These are phyloP conservation scores for Chaetodon auriga DNA, from an alignment of 2,113 vertebrate species.

Conservation along the genomic window DNA sequence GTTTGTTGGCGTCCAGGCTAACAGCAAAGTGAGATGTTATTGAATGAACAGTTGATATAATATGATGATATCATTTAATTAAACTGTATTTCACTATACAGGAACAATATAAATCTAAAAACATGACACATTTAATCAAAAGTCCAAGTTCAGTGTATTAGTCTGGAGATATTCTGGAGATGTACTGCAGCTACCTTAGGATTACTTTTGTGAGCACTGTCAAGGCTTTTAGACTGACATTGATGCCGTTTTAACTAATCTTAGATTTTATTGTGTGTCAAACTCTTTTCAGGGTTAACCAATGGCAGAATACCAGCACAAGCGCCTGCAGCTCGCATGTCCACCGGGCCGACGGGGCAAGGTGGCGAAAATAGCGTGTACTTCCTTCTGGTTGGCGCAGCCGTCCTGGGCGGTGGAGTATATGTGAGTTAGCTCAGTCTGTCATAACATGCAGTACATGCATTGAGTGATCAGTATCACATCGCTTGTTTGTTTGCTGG, in stretches of 20 bases:
- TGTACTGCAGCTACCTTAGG: not conserved
- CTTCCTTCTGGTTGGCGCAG: constrained; percentile 87
- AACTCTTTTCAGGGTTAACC: constrained; percentile 72
- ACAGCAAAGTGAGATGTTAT: not conserved
- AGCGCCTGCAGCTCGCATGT: constrained; percentile 84
- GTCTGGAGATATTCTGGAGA: not conserved
- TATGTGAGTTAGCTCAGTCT: constrained; percentile 84
- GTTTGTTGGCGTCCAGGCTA: not conserved
- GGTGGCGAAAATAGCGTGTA: constrained; percentile 86
- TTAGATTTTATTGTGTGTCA: not conserved
- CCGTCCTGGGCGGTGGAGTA: constrained; percentile 81
- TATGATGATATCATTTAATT: no score
- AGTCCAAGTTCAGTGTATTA: not conserved
- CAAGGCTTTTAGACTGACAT: not conserved
- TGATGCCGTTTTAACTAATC: not conserved
- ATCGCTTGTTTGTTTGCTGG: not conserved
- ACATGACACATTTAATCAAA: not conserved
- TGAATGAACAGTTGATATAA: not conserved
- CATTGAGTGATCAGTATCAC: no score
- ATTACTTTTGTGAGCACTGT: not conserved
- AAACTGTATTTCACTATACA: not conserved
- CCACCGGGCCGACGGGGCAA: constrained; percentile 84
- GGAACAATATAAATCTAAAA: not conserved
- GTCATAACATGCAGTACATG: not conserved
- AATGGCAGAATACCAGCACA: constrained; percentile 60